Evolutionary conservation across 2,888 invertebrate species (phyloP).

Genomic region (Allolobophora icterica): DNA sequence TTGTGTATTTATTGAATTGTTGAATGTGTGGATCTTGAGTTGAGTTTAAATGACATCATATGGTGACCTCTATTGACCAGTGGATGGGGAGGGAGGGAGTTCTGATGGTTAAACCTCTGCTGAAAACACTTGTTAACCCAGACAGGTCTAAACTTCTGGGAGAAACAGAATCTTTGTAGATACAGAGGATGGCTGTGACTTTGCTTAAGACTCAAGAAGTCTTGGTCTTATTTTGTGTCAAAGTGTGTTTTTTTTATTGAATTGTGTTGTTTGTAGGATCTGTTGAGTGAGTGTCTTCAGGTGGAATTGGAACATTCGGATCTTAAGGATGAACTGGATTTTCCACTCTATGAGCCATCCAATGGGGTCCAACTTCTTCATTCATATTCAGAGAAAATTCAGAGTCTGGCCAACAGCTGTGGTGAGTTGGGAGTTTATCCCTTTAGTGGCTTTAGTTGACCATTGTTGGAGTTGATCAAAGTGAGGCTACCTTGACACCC

Average conservation of each 20-base stretch:
- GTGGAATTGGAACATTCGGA: constrained; percentile 73
- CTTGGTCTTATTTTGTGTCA: neutral
- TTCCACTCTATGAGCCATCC: constrained; percentile 66
- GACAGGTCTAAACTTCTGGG: neutral
- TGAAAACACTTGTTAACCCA: neutral
- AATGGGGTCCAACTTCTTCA: constrained; percentile 69
- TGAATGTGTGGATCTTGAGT: too few relatives aligned
- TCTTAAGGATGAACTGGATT: constrained; percentile 67
- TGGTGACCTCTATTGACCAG: neutral
- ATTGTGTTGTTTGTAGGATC: neutral
- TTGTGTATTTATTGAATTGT: neutral
- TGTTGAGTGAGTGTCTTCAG: constrained; percentile 70
- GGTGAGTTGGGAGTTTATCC: neutral
- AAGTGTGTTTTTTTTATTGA: neutral
- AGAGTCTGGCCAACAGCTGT: neutral
- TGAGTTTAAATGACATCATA: neutral
- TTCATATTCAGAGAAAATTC: constrained; percentile 68
- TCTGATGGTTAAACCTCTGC: neutral
- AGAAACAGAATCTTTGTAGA: neutral
- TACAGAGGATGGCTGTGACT: too few relatives aligned
- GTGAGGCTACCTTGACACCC: too few relatives aligned
- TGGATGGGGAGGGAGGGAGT: neutral
- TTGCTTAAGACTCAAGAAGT: neutral
- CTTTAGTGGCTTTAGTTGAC: neutral
- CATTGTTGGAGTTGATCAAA: too few relatives aligned